Base-by-base conservation (phyloP, 2,113 vertebrate genomes). In the Poeciliopsis occidentalis region DNA sequence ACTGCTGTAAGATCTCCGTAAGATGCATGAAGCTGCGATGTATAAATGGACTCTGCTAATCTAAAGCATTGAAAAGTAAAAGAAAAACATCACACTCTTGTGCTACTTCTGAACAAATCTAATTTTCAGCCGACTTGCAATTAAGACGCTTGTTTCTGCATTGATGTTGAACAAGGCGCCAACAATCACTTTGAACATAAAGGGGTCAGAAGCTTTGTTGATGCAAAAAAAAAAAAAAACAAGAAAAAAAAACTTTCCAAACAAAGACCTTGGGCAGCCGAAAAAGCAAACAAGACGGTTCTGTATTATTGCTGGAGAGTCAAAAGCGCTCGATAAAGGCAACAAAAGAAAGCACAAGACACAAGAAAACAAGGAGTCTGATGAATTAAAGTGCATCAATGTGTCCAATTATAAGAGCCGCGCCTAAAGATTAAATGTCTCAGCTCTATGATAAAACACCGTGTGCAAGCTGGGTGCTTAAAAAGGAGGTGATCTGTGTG, bases 191-290 rank as follows among this genome's bases (percentile, higher is more conserved):
- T 77, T 37, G 44, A 65, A 37, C 70, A 51, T 34, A 62, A 31
- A 57, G 29, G 51, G 71, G 71, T 80, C 76, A 76, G 60, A 41
- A 29, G 77, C 81, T 82, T 84, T 79, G 77, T 79, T 76, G 8
- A 30, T 51, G 61, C 68, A 30, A 72, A 83, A 79, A 37, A 37
- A 11, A 1, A 8, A 34, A 34, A 34, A 34, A 34, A 34, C 7
- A 4, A 31, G 27, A 27, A 32, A 34, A 34, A 37, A 37, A 64
- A 41, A 41, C 39, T 4, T 37, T 31, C 32, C 30, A 54, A 67
- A 62, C 44, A 69, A 61, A 70, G 37, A 69, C 83, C 47, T 69
- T 11, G 31, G 12, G 27, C 34, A 30, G 19, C 41, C 0, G 26
- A 69, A 61, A 83, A 34, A 62, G 26, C 61, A 63, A 74, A 30